A percentile compares a stretch with the other conserved stretches of the same genome.
phyloP scores from a whole-genome alignment of 2,113 vertebrate genomes.

The Anolis carolinensis region DNA sequence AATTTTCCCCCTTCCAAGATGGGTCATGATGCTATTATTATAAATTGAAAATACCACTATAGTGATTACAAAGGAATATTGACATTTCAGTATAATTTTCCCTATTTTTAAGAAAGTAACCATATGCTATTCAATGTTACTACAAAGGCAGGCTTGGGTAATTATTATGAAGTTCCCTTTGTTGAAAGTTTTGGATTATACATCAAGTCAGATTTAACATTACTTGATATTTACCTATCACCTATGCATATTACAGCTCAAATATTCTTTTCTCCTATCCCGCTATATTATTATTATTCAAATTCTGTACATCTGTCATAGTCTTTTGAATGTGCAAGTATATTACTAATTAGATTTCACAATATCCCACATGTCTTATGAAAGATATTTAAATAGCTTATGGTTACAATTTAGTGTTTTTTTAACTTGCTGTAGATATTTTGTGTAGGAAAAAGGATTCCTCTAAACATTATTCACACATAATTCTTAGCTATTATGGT shows the following conservation, averaged over 20 bases:
- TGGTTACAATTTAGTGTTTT: not conserved
- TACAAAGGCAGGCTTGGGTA: not conserved
- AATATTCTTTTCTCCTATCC: not conserved
- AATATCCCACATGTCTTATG: not conserved
- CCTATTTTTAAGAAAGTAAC: slow-evolving; percentile 32
- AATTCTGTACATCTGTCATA: slow-evolving; percentile 5
- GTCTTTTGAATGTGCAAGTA: slow-evolving; percentile 6
- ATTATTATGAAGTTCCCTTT: not conserved
- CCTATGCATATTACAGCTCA: slow-evolving; percentile 21
- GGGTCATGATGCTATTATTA: slow-evolving; percentile 31
- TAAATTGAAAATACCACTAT: slow-evolving; percentile 17
- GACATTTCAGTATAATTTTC: slow-evolving; percentile 35
- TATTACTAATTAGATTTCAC: not conserved
- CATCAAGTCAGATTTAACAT: slow-evolving; percentile 12
- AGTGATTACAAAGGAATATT: slow-evolving; percentile 44
- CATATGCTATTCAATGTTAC: rapidly evolving
- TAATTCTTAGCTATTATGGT: not conserved
- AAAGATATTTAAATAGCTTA: not conserved
- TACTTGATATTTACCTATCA: slow-evolving; percentile 16
- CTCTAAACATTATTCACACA: not conserved
- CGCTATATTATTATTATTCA: not conserved
- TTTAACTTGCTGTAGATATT: not conserved
- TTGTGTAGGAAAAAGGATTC: not conserved
- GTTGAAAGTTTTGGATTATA: not conserved
- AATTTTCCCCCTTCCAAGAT: slow-evolving; percentile 29